Base-by-base conservation (phyloP, 2,888 invertebrate genomes). In the Drosophila mimica region DNA sequence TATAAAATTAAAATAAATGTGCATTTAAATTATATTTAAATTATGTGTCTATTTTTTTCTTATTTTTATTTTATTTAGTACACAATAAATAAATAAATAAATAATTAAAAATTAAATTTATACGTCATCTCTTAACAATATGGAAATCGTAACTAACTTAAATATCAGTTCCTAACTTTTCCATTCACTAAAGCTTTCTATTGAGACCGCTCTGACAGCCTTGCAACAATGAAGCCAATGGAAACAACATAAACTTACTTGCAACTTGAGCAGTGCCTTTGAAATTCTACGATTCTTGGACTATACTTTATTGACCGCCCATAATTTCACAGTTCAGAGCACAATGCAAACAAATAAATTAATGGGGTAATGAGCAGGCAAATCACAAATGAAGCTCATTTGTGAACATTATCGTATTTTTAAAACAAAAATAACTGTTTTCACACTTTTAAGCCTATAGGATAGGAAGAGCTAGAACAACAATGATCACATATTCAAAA, bases 401-500 rank as follows among this genome's bases (percentile, higher is more conserved):
- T 74, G 46, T 71, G 49, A 63, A 62, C 70, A 83, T 67, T 68
- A 67, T 71, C 59, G 34, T 20, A 28, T 36, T 57, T 46, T 60
- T 65, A 59, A 70, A 67, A 87, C 71, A 54, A 81, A 63, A 72
- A 59, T 81, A 81, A 87, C 89, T 70, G 84, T 87, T 76, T 86
- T 85, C 81, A 85, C 89, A 83, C 89, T 65, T 79, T 68, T 76
- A 70, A 87, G 87, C 83, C 74, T 74, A 86, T 31, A 58, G 64
- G 56, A 67, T 52, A 52, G 13, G 43, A 17, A 33, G 58, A 15
- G 30, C 15, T 63, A 60, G 43, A 53, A 54, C 40, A 52, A 40
- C 54, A 61, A 28, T 63, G 66, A 57, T 54, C 67, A 69, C 36
- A 60, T 30, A 28, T 15, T n/a, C 40, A 54, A 70, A 70, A 65